Conservation (phyloP, 2,888 invertebrate genomes). For the Lasioglossum malachurum region DNA sequence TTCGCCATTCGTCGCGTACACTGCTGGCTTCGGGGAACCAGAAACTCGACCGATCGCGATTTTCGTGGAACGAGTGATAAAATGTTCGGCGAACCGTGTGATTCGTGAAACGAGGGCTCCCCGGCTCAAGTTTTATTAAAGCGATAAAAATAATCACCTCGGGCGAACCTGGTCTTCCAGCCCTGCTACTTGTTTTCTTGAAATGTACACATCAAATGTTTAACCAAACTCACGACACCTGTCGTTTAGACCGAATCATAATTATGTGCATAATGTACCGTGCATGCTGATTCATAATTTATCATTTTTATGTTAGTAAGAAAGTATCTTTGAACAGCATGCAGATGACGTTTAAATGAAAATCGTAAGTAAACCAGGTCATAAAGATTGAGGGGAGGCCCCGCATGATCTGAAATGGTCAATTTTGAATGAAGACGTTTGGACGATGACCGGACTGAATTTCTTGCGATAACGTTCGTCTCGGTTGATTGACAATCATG, state of each 20-base stretch:
- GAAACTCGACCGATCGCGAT: slow-evolving; percentile 6
- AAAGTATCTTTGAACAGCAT: neutral
- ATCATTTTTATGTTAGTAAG: too few relatives aligned
- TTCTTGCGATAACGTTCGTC: slow-evolving; percentile 38
- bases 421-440: slow-evolving; percentile 56
- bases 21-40: neutral
- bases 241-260: neutral
- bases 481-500: slow-evolving; percentile 31
- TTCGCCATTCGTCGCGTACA: neutral
- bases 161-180: neutral
- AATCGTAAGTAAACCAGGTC: neutral
- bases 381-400: neutral
- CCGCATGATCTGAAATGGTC: neutral
- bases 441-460: slow-evolving; percentile 36
- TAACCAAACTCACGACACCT: neutral
- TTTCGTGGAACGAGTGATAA: neutral
- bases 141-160: slow-evolving; percentile 4
- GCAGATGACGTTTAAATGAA: neutral
- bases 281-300: too few relatives aligned
- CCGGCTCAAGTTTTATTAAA: neutral
- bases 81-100: neutral
- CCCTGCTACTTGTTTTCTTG: neutral
- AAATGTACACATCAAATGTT: neutral
- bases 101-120: neutral
- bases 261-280: too few relatives aligned